Evolutionary conservation across 2,888 invertebrate species (phyloP), one percentile per base, ranked within the genome.

Genomic region (Cenopis cana): DNA sequence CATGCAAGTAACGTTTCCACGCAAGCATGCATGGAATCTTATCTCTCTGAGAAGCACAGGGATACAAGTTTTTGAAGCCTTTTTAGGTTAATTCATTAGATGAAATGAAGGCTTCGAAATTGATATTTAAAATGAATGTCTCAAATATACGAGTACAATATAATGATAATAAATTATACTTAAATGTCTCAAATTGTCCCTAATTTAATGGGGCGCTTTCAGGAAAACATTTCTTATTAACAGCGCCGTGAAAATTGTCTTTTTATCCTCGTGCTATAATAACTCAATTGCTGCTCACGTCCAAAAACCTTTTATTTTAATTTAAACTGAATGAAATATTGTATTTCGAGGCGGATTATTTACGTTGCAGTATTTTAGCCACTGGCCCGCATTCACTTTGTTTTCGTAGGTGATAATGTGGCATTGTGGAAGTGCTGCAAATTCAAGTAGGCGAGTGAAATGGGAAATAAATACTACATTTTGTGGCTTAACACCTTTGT

Each of bases 221-320:
- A 12, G 10, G 20, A 59, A 59, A 59, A 36, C 18, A 14, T 41
- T 59, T 18, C 18, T 59, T 38, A 20, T 29, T 55, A 29, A 55
- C 33, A 60, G 24, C 41, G 14, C n/a, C 20, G 41, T 24, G 14
- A 59, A 59, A 24, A 10, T 14, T 20, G 8, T 3, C 24, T 20
- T 41, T 60, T 24, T 60, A 14, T 46, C n/a, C 41, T 46, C 24
- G 46, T 24, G 24, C 24, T 9, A 60, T 24, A 59, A 59, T 41
- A 59, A 60, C 24, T 46, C 24, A 60, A 46, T 60, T 60, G 59
- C 59, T 4, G 20, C 8, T n/a, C 20, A 17, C 12, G 10, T 10
- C 36, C 56, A 56, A n/a, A 46, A 65, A 55, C 17, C 65, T 55
- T 24, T 46, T 29, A 41, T 54, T 46, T 65, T 56, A 56, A 56